Conservation (phyloP, 2,113 vertebrate species). For the Prietella phreatophila region DNA sequence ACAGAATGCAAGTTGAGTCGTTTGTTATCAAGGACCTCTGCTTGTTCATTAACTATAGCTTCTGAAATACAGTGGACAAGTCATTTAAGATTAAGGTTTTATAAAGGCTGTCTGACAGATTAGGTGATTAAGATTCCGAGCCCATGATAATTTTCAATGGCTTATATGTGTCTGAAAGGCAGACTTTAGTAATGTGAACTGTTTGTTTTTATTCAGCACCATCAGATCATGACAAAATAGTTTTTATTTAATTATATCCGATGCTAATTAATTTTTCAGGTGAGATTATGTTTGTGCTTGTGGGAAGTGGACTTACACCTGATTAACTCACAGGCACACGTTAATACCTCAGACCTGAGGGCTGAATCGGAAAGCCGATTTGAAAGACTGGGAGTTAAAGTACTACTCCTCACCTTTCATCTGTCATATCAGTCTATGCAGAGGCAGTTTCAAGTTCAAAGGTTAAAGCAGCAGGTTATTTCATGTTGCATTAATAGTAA, state of each 20-base stretch:
- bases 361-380: not conserved
- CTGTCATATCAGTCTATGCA: slow-evolving; percentile 27
- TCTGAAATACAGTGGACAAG: not conserved
- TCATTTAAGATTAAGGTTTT: not conserved
- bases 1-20: slow-evolving; percentile 23
- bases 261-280: not conserved
- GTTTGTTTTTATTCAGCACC: not conserved
- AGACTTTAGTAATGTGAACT: slow-evolving; percentile 3
- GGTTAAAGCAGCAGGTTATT: slow-evolving; percentile 58
- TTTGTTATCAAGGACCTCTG: slow-evolving; percentile 4
- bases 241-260: not conserved
- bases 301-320: not conserved
- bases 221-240: not conserved
- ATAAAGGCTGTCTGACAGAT: not conserved
- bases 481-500: slow-evolving; percentile 76
- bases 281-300: not conserved
- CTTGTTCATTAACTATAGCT: slow-evolving; percentile 1
- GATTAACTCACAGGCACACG: not conserved
- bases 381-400: slow-evolving; percentile 10
- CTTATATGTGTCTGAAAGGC: not conserved
- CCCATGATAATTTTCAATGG: not conserved
- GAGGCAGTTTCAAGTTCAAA: slow-evolving; percentile 62
- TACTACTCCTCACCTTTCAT: slow-evolving; percentile 37
- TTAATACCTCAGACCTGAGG: not conserved
- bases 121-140: not conserved